Base-by-base conservation (phyloP, 2,797 vertebrate species). In the Micropoecilia bifurca region DNA sequence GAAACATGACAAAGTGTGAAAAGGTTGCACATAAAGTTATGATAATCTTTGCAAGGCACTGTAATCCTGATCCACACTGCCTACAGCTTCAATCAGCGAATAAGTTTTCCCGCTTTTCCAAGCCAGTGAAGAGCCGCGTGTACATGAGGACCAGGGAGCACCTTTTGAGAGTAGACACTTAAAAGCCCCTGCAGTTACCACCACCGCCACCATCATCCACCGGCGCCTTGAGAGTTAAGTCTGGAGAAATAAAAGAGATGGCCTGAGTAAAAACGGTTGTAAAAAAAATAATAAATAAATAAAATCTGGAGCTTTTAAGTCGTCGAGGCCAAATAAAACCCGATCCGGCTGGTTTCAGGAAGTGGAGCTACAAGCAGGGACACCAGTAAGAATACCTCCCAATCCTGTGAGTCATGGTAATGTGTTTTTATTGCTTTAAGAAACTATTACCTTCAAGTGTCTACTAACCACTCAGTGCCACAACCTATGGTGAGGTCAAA, bases 391-490 rank as follows among this genome's bases (percentile, higher is more conserved):
- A 85, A 94, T 91, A 89, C 84, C 85, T 88, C 86, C 89, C 84
- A 84, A 91, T 88, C 87, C 82, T 82, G 87, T 82, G 83, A 90
- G 80, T 92, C 87, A 87, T 90, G 92, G 89, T 93, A 84, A 94
- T 95, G 94, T 86, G 80, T 93, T 96, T 93, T 96, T 96, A 96
- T 96, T 96, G 96, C 96, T 96, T 95, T 93, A 90, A 92, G 93
- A 93, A 93, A 94, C 92, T 95, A 93, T 93, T 87, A 93, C 91
- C 91, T 93, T 94, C 91, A 92, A 91, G 92, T 93, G 93, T 94
- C 93, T 91, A 94, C 91, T 85, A 93, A 92, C 91, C 91, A 89
- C 95, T 93, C 92, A 93, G 91, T 89, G 91, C 91, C 91, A 90
- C 90, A 88, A 90, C 91, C 88, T 89, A 92, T 77, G 90, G 89